Evolutionary conservation across 2,888 invertebrate species (phyloP).

Genomic region (Philereme vetulata): DNA sequence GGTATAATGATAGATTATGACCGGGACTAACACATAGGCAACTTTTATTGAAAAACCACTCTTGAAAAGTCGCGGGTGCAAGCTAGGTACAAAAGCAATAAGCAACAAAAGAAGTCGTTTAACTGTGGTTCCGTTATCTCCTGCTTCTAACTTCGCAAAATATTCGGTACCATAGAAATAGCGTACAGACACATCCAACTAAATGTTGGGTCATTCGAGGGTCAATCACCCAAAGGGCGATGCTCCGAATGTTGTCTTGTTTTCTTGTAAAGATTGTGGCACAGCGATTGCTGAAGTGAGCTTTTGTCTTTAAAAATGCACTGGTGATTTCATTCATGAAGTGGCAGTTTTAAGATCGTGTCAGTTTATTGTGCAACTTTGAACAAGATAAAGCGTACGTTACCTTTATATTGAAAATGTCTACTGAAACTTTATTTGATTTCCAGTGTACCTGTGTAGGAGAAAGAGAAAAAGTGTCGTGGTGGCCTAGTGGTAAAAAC

Average conservation of each 20-base stretch:
- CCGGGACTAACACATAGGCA: no score
- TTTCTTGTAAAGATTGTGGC: constrained; percentile 46
- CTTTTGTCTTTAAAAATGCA: constrained; percentile 32
- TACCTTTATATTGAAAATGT: no score
- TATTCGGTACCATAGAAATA: constrained; percentile 30
- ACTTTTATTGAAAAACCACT: no score
- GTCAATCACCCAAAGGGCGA: constrained; percentile 61
- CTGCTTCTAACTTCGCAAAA: constrained; percentile 21
- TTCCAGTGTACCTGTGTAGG: no score
- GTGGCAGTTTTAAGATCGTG: background rate
- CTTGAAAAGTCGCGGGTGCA: no score
- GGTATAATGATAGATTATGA: no score
- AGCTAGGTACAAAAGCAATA: no score
- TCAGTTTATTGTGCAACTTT: background rate
- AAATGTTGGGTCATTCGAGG: constrained; percentile 59
- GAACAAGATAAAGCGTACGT: background rate
- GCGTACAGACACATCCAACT: constrained; percentile 46
- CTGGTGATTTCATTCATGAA: constrained; percentile 3
- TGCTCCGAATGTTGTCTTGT: constrained; percentile 59
- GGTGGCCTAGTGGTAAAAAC: no score
- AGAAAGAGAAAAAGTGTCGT: no score
- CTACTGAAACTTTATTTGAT: no score
- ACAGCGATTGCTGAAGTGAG: constrained; percentile 34
- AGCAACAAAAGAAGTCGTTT: constrained; percentile 2
- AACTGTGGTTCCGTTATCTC: constrained; percentile 24